Evolutionary conservation across 2,113 vertebrate genomes (phyloP).

Genomic region (Sorex araneus): DNA sequence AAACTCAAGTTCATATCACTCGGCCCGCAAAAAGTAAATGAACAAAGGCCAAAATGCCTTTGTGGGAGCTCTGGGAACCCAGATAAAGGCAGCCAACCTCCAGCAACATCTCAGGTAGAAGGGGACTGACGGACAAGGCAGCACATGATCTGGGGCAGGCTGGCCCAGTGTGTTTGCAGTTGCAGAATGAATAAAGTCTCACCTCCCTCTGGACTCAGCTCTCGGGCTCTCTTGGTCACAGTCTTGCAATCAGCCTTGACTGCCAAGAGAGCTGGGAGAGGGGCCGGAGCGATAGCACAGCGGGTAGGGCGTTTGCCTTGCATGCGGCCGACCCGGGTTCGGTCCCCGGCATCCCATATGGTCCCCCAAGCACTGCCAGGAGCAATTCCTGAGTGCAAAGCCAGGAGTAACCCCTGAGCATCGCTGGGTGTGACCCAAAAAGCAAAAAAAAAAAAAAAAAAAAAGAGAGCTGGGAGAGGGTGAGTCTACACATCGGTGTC

Average conservation of each 20-base stretch:
- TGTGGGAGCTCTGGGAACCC: background rate
- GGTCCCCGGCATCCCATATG: too few species aligned
- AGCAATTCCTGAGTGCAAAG: too few species aligned
- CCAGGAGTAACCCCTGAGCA: too few species aligned
- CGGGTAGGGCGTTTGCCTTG: too few species aligned
- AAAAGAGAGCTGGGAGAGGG: background rate
- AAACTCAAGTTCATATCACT: background rate
- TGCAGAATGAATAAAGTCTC: background rate
- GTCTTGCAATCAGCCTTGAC: background rate
- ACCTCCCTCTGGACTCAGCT: background rate
- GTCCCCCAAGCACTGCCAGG: too few species aligned
- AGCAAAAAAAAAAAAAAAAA: too few species aligned
- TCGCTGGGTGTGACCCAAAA: too few species aligned
- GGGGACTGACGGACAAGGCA: background rate
- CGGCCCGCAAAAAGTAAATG: too few species aligned
- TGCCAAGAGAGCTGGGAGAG: background rate
- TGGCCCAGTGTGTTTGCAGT: background rate
- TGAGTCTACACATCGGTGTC: background rate
- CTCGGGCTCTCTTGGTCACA: background rate
- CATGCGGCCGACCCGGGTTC: too few species aligned
- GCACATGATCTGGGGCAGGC: background rate
- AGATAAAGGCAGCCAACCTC: background rate
- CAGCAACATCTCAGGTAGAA: background rate
- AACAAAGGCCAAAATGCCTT: background rate
- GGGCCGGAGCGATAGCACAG: too few species aligned